phyloP scores from a whole-genome alignment of 1,140 invertebrate genomes.

The Procambarus clarkii region DNA sequence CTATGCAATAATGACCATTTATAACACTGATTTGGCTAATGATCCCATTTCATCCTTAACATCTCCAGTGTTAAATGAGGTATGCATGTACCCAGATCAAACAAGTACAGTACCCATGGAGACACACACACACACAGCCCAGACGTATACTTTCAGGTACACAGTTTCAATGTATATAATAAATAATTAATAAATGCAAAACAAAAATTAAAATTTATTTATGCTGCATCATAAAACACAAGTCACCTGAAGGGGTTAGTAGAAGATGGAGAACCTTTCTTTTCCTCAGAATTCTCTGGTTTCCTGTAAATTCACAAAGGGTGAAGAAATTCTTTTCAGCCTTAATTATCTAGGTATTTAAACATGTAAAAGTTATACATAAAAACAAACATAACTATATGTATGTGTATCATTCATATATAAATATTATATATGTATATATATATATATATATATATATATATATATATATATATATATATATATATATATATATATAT shows the following conservation, averaged over 20 bases:
- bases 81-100: too few relatives aligned
- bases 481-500: not conserved
- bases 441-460: not conserved
- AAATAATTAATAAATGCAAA: not conserved
- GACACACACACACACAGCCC: not conserved
- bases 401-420: too few relatives aligned
- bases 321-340: not conserved
- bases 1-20: too few relatives aligned
- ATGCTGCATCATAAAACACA: not conserved
- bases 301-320: constrained; percentile 53
- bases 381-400: not conserved
- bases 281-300: constrained; percentile 36
- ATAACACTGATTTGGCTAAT: too few relatives aligned
- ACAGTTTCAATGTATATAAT: not conserved
- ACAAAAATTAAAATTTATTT: not conserved
- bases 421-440: too few relatives aligned
- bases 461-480: not conserved
- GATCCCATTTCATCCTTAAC: too few relatives aligned
- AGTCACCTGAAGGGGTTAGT: constrained; percentile 57
- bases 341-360: not conserved
- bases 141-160: not conserved
- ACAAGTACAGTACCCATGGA: too few relatives aligned
- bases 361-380: not conserved
- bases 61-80: too few relatives aligned
- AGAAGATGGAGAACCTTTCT: constrained; percentile 43